phyloP scores from a whole-genome alignment of 2,113 vertebrate genomes.

The Cariama cristata region DNA sequence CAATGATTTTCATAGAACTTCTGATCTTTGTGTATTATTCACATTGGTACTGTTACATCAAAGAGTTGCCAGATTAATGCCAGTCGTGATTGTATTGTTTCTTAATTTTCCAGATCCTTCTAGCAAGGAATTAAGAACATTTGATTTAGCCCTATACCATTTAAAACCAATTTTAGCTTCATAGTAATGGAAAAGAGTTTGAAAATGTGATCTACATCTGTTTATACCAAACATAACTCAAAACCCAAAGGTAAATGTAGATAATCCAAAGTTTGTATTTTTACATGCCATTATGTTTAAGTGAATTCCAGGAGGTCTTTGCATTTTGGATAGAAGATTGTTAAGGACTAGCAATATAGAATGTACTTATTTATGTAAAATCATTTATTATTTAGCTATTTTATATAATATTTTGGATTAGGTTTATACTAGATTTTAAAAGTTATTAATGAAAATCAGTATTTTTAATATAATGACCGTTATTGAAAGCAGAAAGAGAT shows the following conservation, averaged over 20 bases:
- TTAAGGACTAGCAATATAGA: neutral
- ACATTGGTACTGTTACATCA: neutral
- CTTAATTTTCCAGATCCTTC: neutral
- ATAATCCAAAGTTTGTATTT: neutral
- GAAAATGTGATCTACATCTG: neutral
- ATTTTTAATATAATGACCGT: neutral
- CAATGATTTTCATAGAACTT: neutral
- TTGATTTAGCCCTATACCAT: neutral
- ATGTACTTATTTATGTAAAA: neutral
- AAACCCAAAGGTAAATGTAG: neutral
- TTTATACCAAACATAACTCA: neutral
- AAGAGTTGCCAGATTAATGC: neutral
- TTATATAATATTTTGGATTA: neutral
- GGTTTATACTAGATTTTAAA: neutral
- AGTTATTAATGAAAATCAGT: neutral
- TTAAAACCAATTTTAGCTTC: neutral
- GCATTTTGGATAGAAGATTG: neutral
- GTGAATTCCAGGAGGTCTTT: neutral
- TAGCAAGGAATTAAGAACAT: neutral
- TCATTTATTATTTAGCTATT: neutral
- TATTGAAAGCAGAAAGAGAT: neutral
- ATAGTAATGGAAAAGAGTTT: neutral
- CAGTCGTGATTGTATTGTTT: neutral
- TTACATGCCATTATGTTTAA: neutral
- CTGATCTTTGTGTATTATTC: neutral